Base-by-base conservation (phyloP, 2,888 invertebrate genomes). In the Tillus elongatus region DNA sequence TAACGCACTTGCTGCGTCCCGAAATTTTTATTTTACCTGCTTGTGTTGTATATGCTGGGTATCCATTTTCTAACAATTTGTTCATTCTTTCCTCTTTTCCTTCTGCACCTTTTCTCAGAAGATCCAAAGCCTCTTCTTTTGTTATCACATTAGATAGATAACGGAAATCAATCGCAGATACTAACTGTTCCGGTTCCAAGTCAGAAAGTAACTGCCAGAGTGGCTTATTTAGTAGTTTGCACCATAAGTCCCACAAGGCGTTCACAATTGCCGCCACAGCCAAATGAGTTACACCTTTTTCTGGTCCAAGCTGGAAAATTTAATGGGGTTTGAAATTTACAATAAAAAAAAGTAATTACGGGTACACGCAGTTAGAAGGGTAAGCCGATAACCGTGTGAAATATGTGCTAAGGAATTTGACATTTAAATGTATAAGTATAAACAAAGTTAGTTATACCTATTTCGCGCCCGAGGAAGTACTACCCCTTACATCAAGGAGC, bases 191-290 rank as follows among this genome's bases (percentile, higher is more conserved):
- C 0, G 92, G 89, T 43, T 79, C 75, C 74, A 92, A 74, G 54
- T 92, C 91, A 0, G 73, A 74, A 2, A 93, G 65, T 1, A 92
- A 68, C 56, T 81, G 81, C 92, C 92, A 93, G 0, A 93, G 62
- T 0, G 93, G 90, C 61, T 91, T 90, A 19, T 75, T 72, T 59
- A 87, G 82, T 4, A 85, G 66, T 51, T 84, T 77, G 0, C 82
- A 90, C 91, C 91, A 91, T 35, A 92, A 66, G 62, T 93, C 93
- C 92, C 92, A 93, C 2, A 92, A 61, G 1, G 89, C 83, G 63
- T 92, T 93, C n/a, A 90, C 66, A 35, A 92, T 76, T 4, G 89
- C 91, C 1, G 88, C 90, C 2, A 80, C 79, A 0, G 91, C 92
- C 48, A 93, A 68, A 66, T 92, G 91, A 8, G 78, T 79, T 0